These are phyloP conservation scores for Choreutis nemorana DNA, from an alignment of 2,888 invertebrate genomes.

Conservation along the genomic window DNA sequence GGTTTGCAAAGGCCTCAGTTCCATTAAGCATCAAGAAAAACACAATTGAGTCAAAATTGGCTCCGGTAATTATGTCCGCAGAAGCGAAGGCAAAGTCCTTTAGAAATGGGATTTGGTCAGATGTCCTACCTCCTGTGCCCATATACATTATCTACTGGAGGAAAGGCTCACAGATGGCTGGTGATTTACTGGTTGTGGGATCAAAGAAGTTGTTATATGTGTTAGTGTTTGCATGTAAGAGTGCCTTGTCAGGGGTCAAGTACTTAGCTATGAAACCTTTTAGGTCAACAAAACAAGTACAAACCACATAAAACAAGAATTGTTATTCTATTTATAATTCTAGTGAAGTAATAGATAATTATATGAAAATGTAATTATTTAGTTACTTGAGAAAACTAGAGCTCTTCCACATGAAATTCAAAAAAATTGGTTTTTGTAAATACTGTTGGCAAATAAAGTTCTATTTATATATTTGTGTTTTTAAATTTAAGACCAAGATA, in stretches of 20 bases:
- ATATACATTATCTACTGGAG: constrained; percentile 42
- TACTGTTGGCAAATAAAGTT: constrained; percentile 44
- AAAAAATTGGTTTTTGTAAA: constrained; percentile 30
- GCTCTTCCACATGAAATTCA: constrained; percentile 19
- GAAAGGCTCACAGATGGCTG: constrained; percentile 29
- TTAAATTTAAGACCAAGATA: constrained; percentile 19
- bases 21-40: constrained; percentile 37
- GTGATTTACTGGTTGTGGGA: constrained; percentile 22
- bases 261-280: constrained; percentile 32
- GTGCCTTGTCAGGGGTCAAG: constrained; percentile 35
- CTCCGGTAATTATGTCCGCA: constrained; percentile 39
- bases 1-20: constrained; percentile 47
- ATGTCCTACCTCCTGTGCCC: constrained; percentile 46
- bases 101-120: constrained; percentile 54
- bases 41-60: constrained; percentile 42
- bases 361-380: constrained; percentile 25
- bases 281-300: constrained; percentile 34
- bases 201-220: constrained; percentile 29
- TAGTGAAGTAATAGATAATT: constrained; percentile 22
- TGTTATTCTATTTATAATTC: constrained; percentile 5
- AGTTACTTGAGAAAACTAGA: constrained; percentile 18
- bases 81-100: constrained; percentile 42
- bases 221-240: constrained; percentile 25
- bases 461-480: constrained; percentile 1
- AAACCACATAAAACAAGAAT: constrained; percentile 39